phyloP scores from a whole-genome alignment of 2,797 vertebrate genomes.

The Leuciscus waleckii region DNA sequence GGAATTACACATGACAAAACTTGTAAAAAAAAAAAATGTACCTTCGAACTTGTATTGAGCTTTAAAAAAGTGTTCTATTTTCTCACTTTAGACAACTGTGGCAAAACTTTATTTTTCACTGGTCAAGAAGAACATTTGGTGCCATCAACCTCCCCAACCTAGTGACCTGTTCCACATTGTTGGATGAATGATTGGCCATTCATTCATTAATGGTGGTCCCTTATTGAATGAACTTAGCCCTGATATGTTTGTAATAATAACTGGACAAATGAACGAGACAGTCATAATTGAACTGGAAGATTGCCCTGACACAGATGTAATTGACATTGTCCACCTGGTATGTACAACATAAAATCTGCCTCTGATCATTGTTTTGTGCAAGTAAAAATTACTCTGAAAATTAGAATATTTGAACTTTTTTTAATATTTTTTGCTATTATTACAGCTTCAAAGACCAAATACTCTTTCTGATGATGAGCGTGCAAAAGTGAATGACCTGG shows the following conservation, averaged over 20 bases:
- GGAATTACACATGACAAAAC: no score
- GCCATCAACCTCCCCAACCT: not conserved
- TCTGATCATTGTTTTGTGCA: not conserved
- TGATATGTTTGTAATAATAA: conserved; percentile 4
- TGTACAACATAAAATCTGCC: not conserved
- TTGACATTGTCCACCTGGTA: conserved; percentile 25
- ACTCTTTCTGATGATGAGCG: not conserved
- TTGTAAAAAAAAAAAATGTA: no score
- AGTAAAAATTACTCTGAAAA: not conserved
- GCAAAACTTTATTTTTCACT: not conserved
- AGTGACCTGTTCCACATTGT: not conserved
- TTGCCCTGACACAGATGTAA: conserved; percentile 42
- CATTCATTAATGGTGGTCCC: conserved; percentile 29
- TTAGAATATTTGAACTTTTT: no score
- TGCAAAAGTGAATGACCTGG: not conserved
- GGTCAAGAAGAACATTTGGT: not conserved
- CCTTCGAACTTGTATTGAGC: no score
- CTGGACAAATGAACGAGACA: conserved; percentile 2
- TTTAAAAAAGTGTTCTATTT: not conserved
- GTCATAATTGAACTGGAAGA: not conserved
- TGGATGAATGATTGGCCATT: not conserved
- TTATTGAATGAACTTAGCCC: not conserved
- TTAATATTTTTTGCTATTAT: no score
- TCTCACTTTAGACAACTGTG: not conserved
- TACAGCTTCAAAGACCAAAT: conserved; percentile 21